Conservation (phyloP, 2,797 vertebrate genomes). For the Syngnathus acus region DNA sequence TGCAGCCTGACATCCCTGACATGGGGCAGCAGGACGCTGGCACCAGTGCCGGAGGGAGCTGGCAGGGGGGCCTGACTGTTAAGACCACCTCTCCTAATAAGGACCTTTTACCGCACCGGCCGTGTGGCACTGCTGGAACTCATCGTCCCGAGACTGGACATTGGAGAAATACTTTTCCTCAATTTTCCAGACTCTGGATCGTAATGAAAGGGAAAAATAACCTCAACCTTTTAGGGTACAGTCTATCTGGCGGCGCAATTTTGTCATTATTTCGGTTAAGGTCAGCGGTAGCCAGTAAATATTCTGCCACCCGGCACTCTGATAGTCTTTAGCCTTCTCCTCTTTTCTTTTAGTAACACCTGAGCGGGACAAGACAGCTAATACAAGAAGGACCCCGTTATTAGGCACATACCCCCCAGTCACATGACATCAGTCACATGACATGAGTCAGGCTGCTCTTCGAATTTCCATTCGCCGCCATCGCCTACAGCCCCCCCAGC, state of each 20-base stretch:
- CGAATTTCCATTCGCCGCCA: slow-evolving; percentile 69
- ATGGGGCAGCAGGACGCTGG: slow-evolving; percentile 12
- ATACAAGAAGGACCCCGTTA: not conserved
- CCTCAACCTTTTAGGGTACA: no score
- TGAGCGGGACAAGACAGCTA: not conserved
- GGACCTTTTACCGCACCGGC: slow-evolving; percentile 1
- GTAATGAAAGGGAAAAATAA: no score
- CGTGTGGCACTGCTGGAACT: not conserved
- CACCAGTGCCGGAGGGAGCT: slow-evolving; percentile 4
- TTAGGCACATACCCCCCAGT: slow-evolving; percentile 56
- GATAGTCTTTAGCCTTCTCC: not conserved
- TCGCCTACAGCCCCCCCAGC: slow-evolving; percentile 72
- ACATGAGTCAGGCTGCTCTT: slow-evolving; percentile 59
- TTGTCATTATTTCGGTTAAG: not conserved
- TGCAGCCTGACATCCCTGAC: slow-evolving; percentile 11
- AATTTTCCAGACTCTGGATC: not conserved
- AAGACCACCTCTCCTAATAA: not conserved
- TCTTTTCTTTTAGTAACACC: not conserved
- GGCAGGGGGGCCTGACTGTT: not conserved
- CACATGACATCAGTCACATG: slow-evolving; percentile 66
- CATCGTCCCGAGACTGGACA: not conserved
- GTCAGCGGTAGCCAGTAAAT: not conserved
- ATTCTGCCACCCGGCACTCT: not conserved
- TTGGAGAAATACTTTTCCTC: not conserved
- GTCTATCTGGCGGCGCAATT: not conserved